These are phyloP conservation scores for Sipha flava DNA, from an alignment of 1,140 invertebrate species.

Conservation along the genomic window DNA sequence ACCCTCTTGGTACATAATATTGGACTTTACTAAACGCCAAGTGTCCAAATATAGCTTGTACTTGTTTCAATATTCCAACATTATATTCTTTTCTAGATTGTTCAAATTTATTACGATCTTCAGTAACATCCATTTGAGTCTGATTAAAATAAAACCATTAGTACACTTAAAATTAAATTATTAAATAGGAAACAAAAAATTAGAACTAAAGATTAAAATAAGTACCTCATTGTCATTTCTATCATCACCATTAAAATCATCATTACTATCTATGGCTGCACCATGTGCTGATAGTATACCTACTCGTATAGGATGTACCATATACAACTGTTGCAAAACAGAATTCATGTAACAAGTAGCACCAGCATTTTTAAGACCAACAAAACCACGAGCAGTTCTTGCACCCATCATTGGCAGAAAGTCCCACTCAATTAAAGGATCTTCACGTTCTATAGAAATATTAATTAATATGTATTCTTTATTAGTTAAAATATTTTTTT, in stretches of 20 bases:
- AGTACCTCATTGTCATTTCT: slow-evolving; percentile 29
- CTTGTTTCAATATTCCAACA: slow-evolving; percentile 89
- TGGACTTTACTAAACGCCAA: slow-evolving; percentile 90
- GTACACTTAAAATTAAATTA: neutral
- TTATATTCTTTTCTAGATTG: slow-evolving; percentile 75
- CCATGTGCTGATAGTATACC: slow-evolving; percentile 71
- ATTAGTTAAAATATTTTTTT: no score
- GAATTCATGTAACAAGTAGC: slow-evolving; percentile 99
- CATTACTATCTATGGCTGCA: slow-evolving; percentile 75
- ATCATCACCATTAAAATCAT: slow-evolving; percentile 83
- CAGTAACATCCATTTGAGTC: slow-evolving; percentile 24
- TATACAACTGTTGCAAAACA: slow-evolving; percentile 92
- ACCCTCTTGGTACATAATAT: slow-evolving; percentile 90
- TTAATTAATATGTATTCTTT: no score
- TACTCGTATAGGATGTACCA: slow-evolving; percentile 83
- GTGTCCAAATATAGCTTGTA: slow-evolving; percentile 97
- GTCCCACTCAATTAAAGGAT: slow-evolving; percentile 88
- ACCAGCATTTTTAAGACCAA: slow-evolving; percentile 95
- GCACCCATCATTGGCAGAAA: slow-evolving; percentile 92
- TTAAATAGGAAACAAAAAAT: neutral
- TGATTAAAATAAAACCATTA: neutral
- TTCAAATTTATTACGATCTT: slow-evolving; percentile 42
- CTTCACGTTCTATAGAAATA: slow-evolving; percentile 54
- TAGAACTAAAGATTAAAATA: neutral
- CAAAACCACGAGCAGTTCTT: slow-evolving; percentile 79